A percentile compares a stretch with the other conserved stretches of the same genome.
These are phyloP conservation scores for Echinops telfairi DNA, from an alignment of 2,113 vertebrate species.

Conservation along the genomic window DNA sequence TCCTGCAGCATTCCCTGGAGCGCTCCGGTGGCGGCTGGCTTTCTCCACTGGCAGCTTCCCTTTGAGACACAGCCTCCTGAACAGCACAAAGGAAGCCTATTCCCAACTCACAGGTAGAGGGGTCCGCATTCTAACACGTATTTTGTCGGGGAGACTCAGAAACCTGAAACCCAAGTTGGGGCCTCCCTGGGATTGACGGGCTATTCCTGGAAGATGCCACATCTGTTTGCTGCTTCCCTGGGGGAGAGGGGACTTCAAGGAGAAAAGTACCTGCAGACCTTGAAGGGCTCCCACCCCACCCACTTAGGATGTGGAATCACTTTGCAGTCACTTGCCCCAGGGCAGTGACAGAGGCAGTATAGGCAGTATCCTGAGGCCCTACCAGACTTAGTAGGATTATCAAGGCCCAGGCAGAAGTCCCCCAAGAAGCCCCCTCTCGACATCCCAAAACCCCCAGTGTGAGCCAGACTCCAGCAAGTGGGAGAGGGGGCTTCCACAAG, in stretches of 20 bases:
- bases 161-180: not conserved
- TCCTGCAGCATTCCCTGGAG: too few species aligned
- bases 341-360: accelerated
- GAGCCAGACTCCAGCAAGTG: not conserved
- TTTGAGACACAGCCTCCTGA: too few species aligned
- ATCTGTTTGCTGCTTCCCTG: not conserved
- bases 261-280: not conserved
- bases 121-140: too few species aligned
- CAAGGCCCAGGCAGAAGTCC: too few species aligned
- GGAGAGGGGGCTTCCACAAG: not conserved
- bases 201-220: not conserved
- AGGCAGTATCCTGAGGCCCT: not conserved
- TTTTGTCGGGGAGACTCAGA: too few species aligned
- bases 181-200: not conserved
- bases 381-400: not conserved
- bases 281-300: too few species aligned
- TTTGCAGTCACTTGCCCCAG: not conserved
- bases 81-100: too few species aligned
- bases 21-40: too few species aligned
- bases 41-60: too few species aligned
- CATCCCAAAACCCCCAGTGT: not conserved
- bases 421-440: not conserved
- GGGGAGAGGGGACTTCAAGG: too few species aligned
- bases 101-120: too few species aligned
- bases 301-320: not conserved